Base-by-base conservation (phyloP, 2,888 invertebrate genomes). In the Eristalis intricaria region DNA sequence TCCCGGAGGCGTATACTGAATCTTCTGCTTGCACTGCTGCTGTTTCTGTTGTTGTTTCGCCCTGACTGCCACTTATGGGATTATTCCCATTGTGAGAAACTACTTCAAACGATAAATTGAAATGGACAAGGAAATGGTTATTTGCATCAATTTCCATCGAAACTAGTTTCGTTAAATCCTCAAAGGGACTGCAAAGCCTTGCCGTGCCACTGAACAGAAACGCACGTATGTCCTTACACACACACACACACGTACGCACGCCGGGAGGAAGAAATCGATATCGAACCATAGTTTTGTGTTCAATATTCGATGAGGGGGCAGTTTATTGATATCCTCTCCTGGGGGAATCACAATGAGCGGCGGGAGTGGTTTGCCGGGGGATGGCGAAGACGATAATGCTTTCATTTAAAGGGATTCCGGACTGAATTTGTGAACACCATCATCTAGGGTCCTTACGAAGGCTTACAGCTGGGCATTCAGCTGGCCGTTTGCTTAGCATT, bases 371-470 rank as follows among this genome's bases (percentile, higher is more conserved):
- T 23, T 11, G 35, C 22, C 23, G 26, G 43, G 26, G 26, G 1
- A 26, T 26, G 26, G 2, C 32, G 8, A 32, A 23, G 22, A 35
- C 35, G 64, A 35, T 74, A 74, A 58, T 65, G 63, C 56, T 32
- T 65, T 38, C 74, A 65, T 65, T 65, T 56, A 38, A 38, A 64
- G 65, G 74, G 74, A 56, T 74, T 58, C 4, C 56, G n/a, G n/a
- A 50, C 65, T 65, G 23, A 74, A 74, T 65, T 74, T 74, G 74
- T 23, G 65, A 74, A 58, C 56, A 74, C 56, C 19, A 50, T 50
- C 19, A 26, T 74, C 38, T 58, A n/a, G 23, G 65, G 32, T 56
- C 15, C 65, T 74, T 65, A 58, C 19, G 56, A n/a, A 56, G 74
- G 50, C 50, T 50, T 50, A 50, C 50, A 19, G 50, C 8, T 50